phyloP scores from a whole-genome alignment of 1,140 invertebrate genomes.

The Aleiodes sp. region DNA sequence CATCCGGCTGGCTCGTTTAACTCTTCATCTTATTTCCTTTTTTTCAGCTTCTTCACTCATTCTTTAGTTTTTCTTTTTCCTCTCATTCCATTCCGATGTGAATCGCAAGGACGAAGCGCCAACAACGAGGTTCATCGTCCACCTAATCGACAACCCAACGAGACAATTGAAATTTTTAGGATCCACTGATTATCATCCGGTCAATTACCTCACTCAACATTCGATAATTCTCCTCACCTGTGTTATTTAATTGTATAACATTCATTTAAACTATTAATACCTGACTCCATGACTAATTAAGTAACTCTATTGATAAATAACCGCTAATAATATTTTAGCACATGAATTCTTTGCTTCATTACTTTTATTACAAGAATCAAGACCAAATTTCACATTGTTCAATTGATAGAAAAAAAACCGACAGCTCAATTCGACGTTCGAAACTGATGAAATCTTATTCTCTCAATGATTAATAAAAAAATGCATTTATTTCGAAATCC shows the following conservation, averaged over 20 bases:
- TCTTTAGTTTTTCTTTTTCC: background rate
- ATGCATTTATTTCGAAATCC: background rate
- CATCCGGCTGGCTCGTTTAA: slow-evolving; percentile 12
- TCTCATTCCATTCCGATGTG: no score
- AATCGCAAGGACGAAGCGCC: background rate
- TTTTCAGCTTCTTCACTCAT: background rate
- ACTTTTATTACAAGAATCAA: background rate
- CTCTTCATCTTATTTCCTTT: slow-evolving; percentile 1
- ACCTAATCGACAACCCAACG: background rate
- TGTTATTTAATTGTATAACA: no score
- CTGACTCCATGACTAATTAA: no score
- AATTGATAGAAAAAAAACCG: background rate
- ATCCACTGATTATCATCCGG: background rate
- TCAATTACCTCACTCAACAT: no score
- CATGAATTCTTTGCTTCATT: background rate
- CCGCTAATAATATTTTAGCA: background rate
- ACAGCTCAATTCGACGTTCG: background rate
- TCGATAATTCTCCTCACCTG: no score
- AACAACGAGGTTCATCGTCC: background rate
- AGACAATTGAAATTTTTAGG: background rate
- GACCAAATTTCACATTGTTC: background rate
- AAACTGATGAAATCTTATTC: slow-evolving; percentile 5
- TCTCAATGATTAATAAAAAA: background rate
- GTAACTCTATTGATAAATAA: background rate
- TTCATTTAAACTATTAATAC: no score